Percentiles rank a stretch among this genome's conserved stretches.
phyloP scores from a whole-genome alignment of 2,888 invertebrate genomes.

The Gibbula magus region DNA sequence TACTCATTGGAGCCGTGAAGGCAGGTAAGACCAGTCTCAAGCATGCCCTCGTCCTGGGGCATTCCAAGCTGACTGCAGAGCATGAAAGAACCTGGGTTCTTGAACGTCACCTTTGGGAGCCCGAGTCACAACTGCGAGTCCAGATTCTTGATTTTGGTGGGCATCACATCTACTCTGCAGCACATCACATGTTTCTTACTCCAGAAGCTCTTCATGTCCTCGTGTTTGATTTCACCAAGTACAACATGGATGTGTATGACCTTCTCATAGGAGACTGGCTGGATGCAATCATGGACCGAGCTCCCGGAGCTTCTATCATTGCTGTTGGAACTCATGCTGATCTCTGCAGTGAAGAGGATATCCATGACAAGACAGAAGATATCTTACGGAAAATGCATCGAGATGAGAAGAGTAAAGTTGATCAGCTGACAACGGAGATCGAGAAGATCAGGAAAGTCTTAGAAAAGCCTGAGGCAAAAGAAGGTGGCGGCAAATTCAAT shows the following conservation, averaged over 20 bases:
- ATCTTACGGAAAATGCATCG: conserved; percentile 57
- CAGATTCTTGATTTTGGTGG: conserved; percentile 69
- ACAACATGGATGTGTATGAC: conserved; percentile 52
- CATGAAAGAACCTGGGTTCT: conserved; percentile 70
- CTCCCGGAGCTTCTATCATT: conserved; percentile 63
- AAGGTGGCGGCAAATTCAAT: conserved; percentile 57
- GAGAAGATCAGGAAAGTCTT: conserved; percentile 37
- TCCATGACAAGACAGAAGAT: conserved; percentile 49
- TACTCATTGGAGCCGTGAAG: conserved; percentile 65
- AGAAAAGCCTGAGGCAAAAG: conserved; percentile 48
- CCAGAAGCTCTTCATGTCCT: conserved; percentile 67
- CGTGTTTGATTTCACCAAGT: conserved; percentile 64
- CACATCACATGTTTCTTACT: conserved; percentile 69
- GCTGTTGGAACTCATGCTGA: conserved; percentile 67
- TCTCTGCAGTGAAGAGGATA: conserved; percentile 54
- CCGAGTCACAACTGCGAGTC: conserved; percentile 62
- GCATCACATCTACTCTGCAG: conserved; percentile 71
- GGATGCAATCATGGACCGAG: conserved; percentile 66
- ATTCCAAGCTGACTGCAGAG: conserved; percentile 61
- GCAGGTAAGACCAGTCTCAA: conserved; percentile 69
- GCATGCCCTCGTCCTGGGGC: conserved; percentile 62
- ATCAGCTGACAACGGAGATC: conserved; percentile 45
- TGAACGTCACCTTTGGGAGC: conserved; percentile 69
- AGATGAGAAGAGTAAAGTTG: conserved; percentile 57
- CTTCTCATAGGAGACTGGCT: conserved; percentile 64